Percentiles rank a stretch among this genome's conserved stretches.
Evolutionary conservation across 2,888 invertebrate species (phyloP).

Genomic region (Microchrysa polita): DNA sequence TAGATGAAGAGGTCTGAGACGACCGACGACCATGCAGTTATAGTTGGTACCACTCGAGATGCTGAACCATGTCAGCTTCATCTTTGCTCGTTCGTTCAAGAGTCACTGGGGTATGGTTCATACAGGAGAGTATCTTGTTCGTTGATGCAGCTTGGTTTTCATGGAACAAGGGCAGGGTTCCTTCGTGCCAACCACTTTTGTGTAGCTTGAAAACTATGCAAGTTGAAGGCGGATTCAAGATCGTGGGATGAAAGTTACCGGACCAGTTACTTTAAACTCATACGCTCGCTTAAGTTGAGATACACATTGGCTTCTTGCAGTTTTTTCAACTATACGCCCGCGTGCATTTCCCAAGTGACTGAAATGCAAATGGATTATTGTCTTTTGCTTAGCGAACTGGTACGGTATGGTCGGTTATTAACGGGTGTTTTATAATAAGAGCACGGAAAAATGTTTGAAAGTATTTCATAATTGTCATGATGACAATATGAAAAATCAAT

Average conservation of each 20-base stretch:
- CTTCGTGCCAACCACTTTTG: background rate
- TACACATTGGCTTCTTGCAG: constrained; percentile 10
- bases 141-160: constrained; percentile 19
- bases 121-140: background rate
- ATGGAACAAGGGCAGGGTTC: constrained; percentile 44
- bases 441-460: constrained; percentile 1
- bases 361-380: constrained; percentile 32
- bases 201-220: constrained; percentile 7
- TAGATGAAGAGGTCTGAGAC: constrained; percentile 13
- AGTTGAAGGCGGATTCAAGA: constrained; percentile 41
- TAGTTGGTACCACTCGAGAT: constrained; percentile 26
- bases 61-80: too few relatives aligned
- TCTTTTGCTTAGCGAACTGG: constrained; percentile 10
- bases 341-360: constrained; percentile 35
- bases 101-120: constrained; percentile 14
- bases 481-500: too few relatives aligned
- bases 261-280: constrained; percentile 23
- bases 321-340: constrained; percentile 19
- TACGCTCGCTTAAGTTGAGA: background rate
- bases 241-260: constrained; percentile 42
- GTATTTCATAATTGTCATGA: background rate
- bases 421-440: constrained; percentile 16
- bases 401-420: background rate
- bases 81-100: background rate
- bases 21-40: too few relatives aligned